A percentile compares a stretch with the other conserved stretches of the same genome.
Evolutionary conservation across 2,797 vertebrate species (phyloP).

Genomic region (Spinus pinus): DNA sequence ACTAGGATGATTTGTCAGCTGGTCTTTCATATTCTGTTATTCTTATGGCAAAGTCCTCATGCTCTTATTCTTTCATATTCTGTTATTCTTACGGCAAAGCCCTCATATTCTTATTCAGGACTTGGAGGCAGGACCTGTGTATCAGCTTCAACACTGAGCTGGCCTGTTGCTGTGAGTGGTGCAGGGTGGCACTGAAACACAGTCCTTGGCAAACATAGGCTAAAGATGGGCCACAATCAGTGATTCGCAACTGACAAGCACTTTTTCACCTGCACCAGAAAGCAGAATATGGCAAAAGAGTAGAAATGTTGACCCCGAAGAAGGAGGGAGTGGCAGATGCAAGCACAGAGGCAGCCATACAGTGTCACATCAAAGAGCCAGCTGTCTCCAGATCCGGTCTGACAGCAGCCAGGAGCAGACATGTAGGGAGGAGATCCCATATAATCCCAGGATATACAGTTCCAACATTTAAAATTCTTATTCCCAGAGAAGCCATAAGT

Average conservation of each 20-base stretch:
- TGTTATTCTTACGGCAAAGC: not conserved
- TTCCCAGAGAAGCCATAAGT: not conserved
- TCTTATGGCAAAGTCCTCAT: not conserved
- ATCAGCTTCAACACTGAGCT: not conserved
- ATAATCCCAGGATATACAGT: not conserved
- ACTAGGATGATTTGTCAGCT: not conserved
- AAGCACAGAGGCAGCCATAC: not conserved
- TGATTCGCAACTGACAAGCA: not conserved
- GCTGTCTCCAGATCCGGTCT: fast-evolving
- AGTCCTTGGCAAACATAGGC: not conserved
- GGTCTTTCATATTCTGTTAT: not conserved
- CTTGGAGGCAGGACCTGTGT: fast-evolving
- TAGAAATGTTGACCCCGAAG: not conserved
- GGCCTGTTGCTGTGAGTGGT: not conserved
- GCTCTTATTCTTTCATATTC: not conserved
- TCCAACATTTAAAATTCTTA: not conserved
- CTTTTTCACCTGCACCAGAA: not conserved
- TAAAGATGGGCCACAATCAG: not conserved
- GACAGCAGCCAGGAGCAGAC: not conserved
- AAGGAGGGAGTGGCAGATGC: not conserved
- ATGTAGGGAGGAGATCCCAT: not conserved
- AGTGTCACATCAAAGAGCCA: not conserved
- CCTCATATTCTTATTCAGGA: not conserved
- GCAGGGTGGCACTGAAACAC: not conserved
- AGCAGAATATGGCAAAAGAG: not conserved